A percentile compares a stretch with the other conserved stretches of the same genome.
phyloP scores from a whole-genome alignment of 2,797 vertebrate species.

The Melanotaenia pygmaea region DNA sequence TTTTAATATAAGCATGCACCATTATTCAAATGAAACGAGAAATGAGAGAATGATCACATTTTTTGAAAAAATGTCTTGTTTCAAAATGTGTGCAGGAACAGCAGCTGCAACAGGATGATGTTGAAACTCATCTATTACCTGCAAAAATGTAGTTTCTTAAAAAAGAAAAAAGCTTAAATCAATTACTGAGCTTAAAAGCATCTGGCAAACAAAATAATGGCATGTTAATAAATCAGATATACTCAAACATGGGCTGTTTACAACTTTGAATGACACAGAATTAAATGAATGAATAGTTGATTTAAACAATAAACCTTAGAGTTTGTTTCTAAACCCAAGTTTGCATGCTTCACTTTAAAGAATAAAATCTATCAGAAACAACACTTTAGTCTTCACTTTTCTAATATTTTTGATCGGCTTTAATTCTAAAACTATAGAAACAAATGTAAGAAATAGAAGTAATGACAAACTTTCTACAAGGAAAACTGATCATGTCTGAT shows the following conservation, averaged over 20 bases:
- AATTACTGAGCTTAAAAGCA: slow-evolving; percentile 4
- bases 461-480: neutral
- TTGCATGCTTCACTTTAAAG: slow-evolving; percentile 8
- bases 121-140: slow-evolving; percentile 4
- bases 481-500: neutral
- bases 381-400: neutral
- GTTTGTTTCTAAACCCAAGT: slow-evolving; percentile 2
- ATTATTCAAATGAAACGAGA: slow-evolving; percentile 55
- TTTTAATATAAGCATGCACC: slow-evolving; percentile 38
- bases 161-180: slow-evolving; percentile 7
- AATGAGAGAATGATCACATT: slow-evolving; percentile 12
- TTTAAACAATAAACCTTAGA: slow-evolving; percentile 3
- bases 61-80: slow-evolving; percentile 1
- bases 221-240: neutral
- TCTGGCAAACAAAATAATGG: slow-evolving; percentile 6
- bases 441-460: slow-evolving; percentile 2
- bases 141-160: neutral
- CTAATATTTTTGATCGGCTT: neutral
- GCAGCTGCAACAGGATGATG: slow-evolving; percentile 8
- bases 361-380: neutral
- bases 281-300: neutral
- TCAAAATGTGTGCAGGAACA: slow-evolving; percentile 20
- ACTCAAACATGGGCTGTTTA: neutral
- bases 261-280: neutral
- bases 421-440: slow-evolving; percentile 7